These are phyloP conservation scores for Engystomops pustulosus DNA, from an alignment of 2,113 vertebrate species.

Conservation along the genomic window DNA sequence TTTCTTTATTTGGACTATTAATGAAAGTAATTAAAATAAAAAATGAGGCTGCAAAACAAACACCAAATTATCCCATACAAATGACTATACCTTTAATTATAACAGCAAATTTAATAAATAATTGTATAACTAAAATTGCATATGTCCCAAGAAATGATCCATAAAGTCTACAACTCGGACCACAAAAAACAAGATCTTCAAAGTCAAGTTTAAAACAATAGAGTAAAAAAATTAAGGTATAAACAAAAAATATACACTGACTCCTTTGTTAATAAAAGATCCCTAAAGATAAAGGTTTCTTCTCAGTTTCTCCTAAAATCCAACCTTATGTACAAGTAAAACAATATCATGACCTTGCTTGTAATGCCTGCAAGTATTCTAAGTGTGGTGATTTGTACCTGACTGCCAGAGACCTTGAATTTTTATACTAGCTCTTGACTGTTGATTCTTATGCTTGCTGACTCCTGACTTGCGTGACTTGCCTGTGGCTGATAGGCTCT, in stretches of 20 bases:
- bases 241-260: neutral
- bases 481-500: slow-evolving; percentile 33
- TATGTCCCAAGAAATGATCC: neutral
- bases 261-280: neutral
- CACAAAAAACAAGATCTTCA: too few species aligned
- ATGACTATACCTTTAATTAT: too few species aligned
- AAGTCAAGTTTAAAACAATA: too few species aligned
- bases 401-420: neutral
- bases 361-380: neutral
- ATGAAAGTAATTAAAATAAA: too few species aligned
- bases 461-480: neutral
- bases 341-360: neutral
- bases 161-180: neutral
- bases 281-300: neutral
- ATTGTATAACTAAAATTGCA: too few species aligned
- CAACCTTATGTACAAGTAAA: neutral
- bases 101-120: too few species aligned
- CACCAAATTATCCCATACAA: too few species aligned
- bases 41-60: too few species aligned
- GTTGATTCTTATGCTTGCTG: slow-evolving; percentile 12
- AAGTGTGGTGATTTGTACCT: neutral
- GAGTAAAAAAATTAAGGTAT: too few species aligned
- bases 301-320: too few species aligned
- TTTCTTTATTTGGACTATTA: too few species aligned
- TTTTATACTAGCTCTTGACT: neutral